Evolutionary conservation across 2,888 invertebrate genomes (phyloP).

Genomic region (Drosophila sordidula): DNA sequence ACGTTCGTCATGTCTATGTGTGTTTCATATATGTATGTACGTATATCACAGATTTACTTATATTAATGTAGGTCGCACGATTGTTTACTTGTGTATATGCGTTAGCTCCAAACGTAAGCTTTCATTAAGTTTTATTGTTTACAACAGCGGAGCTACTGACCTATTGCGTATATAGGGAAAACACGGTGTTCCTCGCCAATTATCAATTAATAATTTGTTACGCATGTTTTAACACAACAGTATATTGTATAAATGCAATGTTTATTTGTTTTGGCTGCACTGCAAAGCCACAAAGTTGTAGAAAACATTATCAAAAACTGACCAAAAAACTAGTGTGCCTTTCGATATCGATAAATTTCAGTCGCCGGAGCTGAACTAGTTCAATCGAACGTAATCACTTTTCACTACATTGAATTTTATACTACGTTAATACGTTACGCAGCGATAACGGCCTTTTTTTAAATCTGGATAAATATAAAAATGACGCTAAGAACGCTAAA

Average conservation of each 20-base stretch:
- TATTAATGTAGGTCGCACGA: too few species aligned
- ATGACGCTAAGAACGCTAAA: neutral
- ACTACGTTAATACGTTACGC: neutral
- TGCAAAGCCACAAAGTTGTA: neutral
- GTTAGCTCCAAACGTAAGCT: neutral
- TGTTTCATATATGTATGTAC: constrained; percentile 1
- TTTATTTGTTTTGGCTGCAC: neutral
- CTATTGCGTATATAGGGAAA: neutral
- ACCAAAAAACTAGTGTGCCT: neutral
- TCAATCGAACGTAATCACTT: neutral
- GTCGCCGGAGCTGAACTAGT: constrained; percentile 8
- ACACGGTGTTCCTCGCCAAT: neutral
- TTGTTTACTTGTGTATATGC: neutral
- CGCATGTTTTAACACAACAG: constrained; percentile 10
- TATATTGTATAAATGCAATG: neutral
- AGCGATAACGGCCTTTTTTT: neutral
- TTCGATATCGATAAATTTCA: constrained; percentile 23
- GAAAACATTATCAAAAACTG: constrained; percentile 10
- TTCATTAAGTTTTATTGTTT: neutral
- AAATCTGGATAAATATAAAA: neutral
- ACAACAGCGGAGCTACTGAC: neutral
- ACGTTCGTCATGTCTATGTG: neutral
- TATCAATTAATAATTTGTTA: neutral
- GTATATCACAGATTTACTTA: neutral
- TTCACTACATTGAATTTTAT: neutral